These are phyloP conservation scores for Cryptus viduatorius DNA, from an alignment of 2,888 invertebrate species.

Conservation along the genomic window DNA sequence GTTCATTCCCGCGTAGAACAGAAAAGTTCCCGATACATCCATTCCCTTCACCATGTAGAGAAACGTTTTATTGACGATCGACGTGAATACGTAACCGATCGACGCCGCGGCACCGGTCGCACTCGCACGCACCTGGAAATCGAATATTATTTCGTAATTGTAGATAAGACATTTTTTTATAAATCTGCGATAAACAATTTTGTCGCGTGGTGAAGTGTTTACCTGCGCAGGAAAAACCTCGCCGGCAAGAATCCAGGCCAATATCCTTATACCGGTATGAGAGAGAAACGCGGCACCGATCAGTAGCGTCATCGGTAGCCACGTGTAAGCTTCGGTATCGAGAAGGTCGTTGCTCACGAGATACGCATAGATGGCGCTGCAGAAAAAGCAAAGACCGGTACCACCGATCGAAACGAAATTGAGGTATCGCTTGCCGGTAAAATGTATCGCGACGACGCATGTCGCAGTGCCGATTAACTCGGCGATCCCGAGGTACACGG, in stretches of 20 bases:
- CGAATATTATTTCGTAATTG: too few relatives aligned
- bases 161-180: background rate
- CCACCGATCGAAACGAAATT: slow-evolving; percentile 89
- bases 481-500: slow-evolving; percentile 90
- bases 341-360: slow-evolving; percentile 69
- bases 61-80: slow-evolving; percentile 91
- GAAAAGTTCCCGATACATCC: slow-evolving; percentile 90
- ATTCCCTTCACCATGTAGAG: slow-evolving; percentile 88
- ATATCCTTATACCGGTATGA: slow-evolving; percentile 89
- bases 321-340: slow-evolving; percentile 80
- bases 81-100: slow-evolving; percentile 91
- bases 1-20: slow-evolving; percentile 89
- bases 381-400: slow-evolving; percentile 89
- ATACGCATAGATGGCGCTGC: slow-evolving; percentile 87
- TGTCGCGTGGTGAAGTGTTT: background rate
- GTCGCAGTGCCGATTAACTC: slow-evolving; percentile 89
- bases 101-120: slow-evolving; percentile 91
- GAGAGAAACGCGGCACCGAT: slow-evolving; percentile 89
- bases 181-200: slow-evolving; percentile 5
- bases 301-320: slow-evolving; percentile 90
- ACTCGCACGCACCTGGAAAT: slow-evolving; percentile 87
- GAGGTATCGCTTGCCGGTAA: slow-evolving; percentile 90
- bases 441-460: slow-evolving; percentile 90
- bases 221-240: slow-evolving; percentile 87
- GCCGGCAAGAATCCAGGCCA: slow-evolving; percentile 93